Base-by-base conservation (phyloP, 2,113 vertebrate genomes). In the Elanoides forficatus region DNA sequence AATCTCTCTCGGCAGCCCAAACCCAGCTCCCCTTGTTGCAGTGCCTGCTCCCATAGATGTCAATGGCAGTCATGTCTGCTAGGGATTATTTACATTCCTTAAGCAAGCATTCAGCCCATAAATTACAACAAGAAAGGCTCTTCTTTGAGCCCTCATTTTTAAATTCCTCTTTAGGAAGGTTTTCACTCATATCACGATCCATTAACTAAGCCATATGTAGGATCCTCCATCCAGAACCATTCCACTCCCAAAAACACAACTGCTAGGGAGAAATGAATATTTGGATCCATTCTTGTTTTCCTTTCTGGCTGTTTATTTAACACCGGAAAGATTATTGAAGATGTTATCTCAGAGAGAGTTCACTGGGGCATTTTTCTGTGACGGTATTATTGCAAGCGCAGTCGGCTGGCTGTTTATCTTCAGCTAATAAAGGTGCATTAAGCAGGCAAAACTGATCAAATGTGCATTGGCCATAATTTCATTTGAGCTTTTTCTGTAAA, bases 121-220 rank as follows among this genome's bases (percentile, higher is more conserved):
- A 93, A 91, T 94, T 89, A 68, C 0, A 0, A n/a, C 56, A 82
- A 87, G 93, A 87, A 93, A 93, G 70, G 65, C 78, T 93, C 93
- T 90, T 95, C 89, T 78, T 29, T 36, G 58, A 94, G 62, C 32
- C 36, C 23, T 76, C 53, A 14, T 53, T 82, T 87, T 73, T 40
- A 81, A 91, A 95, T 93, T 94, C 84, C 66, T 95, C 85, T 76
- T 96, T n/a, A 86, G 55, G 71, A 95, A 86, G 63, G 30, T 90
- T 96, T 95, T 89, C 34, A 14, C 81, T 97, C 55, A 1, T 76
- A 90, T 45, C 93, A 97, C 43, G 74, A 96, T 25, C 78, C 95
- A 95, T 96, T 95, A 96, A 96, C 94, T 67, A 59, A 97, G 78
- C 94, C 97, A 97, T 73, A 89, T 96, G 93, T 27, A 88, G 68